Percentiles rank a stretch among this genome's conserved stretches.
Conservation (phyloP, 2,113 vertebrate genomes). For the Urocitellus parryii region DNA sequence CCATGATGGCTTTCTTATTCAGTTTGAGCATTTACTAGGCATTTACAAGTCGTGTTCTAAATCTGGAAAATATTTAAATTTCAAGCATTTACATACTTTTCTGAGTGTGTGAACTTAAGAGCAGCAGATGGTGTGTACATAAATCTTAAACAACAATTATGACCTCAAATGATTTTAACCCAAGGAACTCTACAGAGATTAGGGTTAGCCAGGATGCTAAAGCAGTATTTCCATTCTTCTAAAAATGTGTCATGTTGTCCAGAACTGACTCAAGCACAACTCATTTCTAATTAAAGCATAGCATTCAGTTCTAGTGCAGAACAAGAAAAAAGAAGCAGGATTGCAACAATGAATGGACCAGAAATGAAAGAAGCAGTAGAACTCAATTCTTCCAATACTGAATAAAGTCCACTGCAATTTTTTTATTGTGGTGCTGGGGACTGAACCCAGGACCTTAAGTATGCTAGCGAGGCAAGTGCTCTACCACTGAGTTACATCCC, state of each 20-base stretch:
- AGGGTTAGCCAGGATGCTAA: not conserved
- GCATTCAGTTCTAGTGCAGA: not conserved
- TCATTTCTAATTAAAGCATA: not conserved
- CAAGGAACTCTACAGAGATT: not conserved
- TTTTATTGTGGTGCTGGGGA: not conserved
- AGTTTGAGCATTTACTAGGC: conserved; percentile 46
- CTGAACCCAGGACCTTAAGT: not conserved
- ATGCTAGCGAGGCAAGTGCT: not conserved
- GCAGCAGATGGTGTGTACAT: not conserved
- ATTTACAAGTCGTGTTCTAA: conserved; percentile 7
- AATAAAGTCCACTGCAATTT: not conserved
- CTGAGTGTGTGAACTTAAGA: not conserved
- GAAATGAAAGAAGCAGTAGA: not conserved
- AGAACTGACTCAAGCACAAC: not conserved
- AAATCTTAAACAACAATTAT: not conserved
- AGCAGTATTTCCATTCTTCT: not conserved
- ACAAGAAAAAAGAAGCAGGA: not conserved
- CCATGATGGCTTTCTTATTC: not conserved
- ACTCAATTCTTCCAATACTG: not conserved
- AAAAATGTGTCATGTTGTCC: not conserved
- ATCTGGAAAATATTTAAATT: not conserved
- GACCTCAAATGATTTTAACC: not conserved
- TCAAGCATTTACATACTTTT: not conserved
- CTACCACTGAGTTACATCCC: not conserved
- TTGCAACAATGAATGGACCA: not conserved